Base-by-base conservation (phyloP, 2,113 vertebrate genomes). In the Gallinago jamesoni region DNA sequence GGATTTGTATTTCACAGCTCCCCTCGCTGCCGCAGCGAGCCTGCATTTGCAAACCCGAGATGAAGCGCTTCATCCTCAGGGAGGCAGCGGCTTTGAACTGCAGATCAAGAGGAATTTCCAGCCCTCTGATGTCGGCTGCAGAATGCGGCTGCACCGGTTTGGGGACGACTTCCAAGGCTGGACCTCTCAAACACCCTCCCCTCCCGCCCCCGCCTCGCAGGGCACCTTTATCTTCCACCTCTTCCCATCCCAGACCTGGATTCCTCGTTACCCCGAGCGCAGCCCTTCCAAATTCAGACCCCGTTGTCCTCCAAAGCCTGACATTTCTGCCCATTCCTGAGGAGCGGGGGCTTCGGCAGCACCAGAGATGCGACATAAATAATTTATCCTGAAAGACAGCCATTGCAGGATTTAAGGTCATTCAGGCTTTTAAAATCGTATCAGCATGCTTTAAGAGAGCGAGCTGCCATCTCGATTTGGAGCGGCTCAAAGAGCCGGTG, bases 61-160 rank as follows among this genome's bases (percentile, higher is more conserved):
- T 55, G 96, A 84, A 96, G 91, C 41, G 59, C 87, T 81, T 80
- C 90, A 45, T 96, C 96, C 96, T 96, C 90, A 59, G 94, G 94
- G 93, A 97, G 95, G 69, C 91, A 88, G 69, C 33, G 64, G 94
- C 96, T 97, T 97, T 97, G 96, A 96, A 96, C 94, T 94, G 93
- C 90, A 95, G 82, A 97, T 96, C 96, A 94, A 96, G 96, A 95
- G 96, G 96, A 96, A 96, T 96, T 96, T 96, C 95, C 96, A 94
- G 43, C 67, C 91, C 94, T 96, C 93, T 95, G 96, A 96, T 96
- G 96, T 96, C 63, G 78, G 92, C 84, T 90, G 96, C 93, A 93
- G 92, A 95, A 97, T 95, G 96, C 56, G 45, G 96, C 94, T 74
- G 76, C 88, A 94, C 96, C 92, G 93, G 96, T 96, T 96, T 84